Conservation (phyloP, 2,797 vertebrate genomes). For the Malacoraja senta region DNA sequence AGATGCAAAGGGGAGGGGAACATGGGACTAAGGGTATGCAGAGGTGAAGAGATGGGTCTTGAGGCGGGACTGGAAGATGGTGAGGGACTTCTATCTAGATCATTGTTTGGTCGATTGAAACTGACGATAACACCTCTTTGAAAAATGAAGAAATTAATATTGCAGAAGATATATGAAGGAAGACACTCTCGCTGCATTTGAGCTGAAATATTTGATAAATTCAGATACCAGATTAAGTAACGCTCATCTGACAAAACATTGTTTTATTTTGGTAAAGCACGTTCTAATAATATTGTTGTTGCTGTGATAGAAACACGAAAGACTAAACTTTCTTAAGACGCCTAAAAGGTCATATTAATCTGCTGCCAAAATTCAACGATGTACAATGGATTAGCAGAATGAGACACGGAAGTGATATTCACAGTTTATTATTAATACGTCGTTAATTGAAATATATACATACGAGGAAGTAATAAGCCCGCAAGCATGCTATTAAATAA, state of each 20-base stretch:
- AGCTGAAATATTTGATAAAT: neutral
- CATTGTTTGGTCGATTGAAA: neutral
- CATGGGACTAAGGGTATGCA: too few species aligned
- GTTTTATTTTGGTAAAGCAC: too few species aligned
- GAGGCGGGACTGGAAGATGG: too few species aligned
- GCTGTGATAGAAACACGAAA: too few species aligned
- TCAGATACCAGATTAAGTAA: too few species aligned
- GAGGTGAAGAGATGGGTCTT: too few species aligned
- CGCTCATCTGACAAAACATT: too few species aligned
- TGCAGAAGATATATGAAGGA: neutral
- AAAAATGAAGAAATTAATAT: too few species aligned
- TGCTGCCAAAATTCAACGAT: neutral
- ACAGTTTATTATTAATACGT: conserved; percentile 37
- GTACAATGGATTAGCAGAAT: neutral
- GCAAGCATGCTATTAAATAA: conserved; percentile 35
- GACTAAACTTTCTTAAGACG: too few species aligned
- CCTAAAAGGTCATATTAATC: neutral
- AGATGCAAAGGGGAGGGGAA: too few species aligned
- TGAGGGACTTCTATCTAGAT: neutral
- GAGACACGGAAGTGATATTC: conserved; percentile 14
- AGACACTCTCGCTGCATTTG: neutral
- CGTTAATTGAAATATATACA: conserved; percentile 35
- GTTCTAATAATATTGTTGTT: neutral
- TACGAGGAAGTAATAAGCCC: neutral
- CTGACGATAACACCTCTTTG: neutral